Base-by-base conservation (phyloP, 2,797 vertebrate genomes). In the Benthosema pterotum region DNA sequence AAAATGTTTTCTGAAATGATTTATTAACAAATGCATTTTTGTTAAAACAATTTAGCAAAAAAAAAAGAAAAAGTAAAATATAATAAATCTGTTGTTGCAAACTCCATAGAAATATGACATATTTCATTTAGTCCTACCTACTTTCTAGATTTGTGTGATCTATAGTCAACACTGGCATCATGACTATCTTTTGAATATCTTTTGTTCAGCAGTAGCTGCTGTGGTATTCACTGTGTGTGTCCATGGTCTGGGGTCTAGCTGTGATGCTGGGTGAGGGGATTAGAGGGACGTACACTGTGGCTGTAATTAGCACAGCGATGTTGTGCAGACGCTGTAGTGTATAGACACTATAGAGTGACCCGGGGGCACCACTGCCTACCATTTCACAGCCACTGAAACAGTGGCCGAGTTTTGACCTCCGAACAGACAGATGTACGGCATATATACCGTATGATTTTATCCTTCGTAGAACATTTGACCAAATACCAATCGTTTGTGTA, bases 291-390 rank as follows among this genome's bases (percentile, higher is more conserved):
- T 68, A 71, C 79, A 72, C 77, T 61, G 77, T 67, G 67, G 65
- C 42, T 83, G 84, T 87, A 86, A 83, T 88, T 89, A 84, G 77
- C 80, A 54, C 76, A 73, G 65, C 72, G 59, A 52, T 72, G 75
- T 75, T 65, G 67, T 82, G 76, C 77, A 78, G 75, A 74, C 74
- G 60, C 75, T 70, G 60, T 72, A 66, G 60, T 72, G 60, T 72
- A 69, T 50, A 57, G 64, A 56, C 61, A 59, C 50, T 72, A 68
- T 78, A 76, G 72, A 80, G 69, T 82, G 81, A 85, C 83, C 75
- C 25, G 50, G 72, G 69, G 53, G 71, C 57, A 63, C 57, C 65
- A 15, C 19, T 67, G 17, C 25, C 45, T 54, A n/a, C 58, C 66
- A 49, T 60, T 63, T 72, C 69, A 45, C 55, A 73, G 42, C 71